Evolutionary conservation across 2,113 vertebrate genomes (phyloP).

Genomic region (Ammodytes marinus): DNA sequence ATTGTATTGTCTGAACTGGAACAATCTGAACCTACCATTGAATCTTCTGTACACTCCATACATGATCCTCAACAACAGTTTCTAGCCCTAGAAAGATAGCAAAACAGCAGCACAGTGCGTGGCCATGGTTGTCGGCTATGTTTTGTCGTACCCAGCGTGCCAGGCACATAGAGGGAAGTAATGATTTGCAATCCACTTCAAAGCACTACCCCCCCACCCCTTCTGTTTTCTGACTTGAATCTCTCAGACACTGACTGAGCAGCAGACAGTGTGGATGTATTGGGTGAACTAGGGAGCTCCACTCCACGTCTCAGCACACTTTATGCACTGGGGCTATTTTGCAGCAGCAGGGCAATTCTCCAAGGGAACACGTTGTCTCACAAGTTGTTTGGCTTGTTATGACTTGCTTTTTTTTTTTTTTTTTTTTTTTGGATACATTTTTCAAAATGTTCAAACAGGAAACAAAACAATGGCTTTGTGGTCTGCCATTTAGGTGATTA

Average conservation of each 20-base stretch:
- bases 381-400: constrained; percentile 9
- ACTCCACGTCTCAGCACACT: not conserved
- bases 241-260: constrained; percentile 39
- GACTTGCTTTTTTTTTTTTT: not conserved
- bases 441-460: not conserved
- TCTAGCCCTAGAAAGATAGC: constrained; percentile 7
- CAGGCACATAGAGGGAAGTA: constrained; percentile 51
- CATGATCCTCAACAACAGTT: not conserved
- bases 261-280: constrained; percentile 45
- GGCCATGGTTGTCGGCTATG: constrained; percentile 17
- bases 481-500: not conserved
- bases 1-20: not conserved
- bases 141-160: constrained; percentile 17
- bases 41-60: not conserved
- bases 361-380: constrained; percentile 12
- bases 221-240: constrained; percentile 47
- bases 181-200: constrained; percentile 52
- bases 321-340: constrained; percentile 16
- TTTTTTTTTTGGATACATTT: not conserved
- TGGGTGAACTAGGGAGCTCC: constrained; percentile 35
- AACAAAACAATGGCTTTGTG: not conserved
- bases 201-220: constrained; percentile 18
- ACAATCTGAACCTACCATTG: not conserved
- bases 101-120: not conserved
- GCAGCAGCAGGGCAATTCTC: constrained; percentile 12